These are phyloP conservation scores for Heliornis fulica DNA, from an alignment of 2,113 vertebrate genomes.

Conservation along the genomic window DNA sequence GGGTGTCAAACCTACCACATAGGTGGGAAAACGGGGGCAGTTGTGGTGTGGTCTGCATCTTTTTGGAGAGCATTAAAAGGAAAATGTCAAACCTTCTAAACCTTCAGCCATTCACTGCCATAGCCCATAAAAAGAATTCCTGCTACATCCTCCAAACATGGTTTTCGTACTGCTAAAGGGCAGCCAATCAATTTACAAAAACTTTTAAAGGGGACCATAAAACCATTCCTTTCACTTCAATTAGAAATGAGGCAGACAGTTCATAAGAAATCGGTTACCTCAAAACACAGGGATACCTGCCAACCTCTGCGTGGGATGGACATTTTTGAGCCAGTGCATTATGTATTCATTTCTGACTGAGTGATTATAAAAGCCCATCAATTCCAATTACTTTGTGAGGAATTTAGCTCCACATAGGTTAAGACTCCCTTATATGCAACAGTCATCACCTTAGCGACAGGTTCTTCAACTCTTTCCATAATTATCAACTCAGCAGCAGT, in stretches of 20 bases:
- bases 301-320: background rate
- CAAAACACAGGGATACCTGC: background rate
- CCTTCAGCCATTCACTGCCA: background rate
- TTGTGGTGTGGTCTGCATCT: background rate
- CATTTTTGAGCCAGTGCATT: background rate
- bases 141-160: background rate
- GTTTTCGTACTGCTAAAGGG: background rate
- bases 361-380: background rate
- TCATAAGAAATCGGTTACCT: background rate
- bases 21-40: background rate
- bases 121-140: background rate
- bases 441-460: background rate
- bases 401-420: background rate
- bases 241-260: background rate
- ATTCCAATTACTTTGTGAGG: background rate
- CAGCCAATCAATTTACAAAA: background rate
- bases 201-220: background rate
- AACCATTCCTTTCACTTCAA: background rate
- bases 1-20: background rate
- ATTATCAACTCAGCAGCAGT: background rate
- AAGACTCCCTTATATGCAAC: background rate
- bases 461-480: background rate
- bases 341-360: background rate
- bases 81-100: background rate
- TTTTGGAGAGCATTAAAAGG: background rate